Base-by-base conservation (phyloP, 2,888 invertebrate species). In the Muschampia plurimacula region DNA sequence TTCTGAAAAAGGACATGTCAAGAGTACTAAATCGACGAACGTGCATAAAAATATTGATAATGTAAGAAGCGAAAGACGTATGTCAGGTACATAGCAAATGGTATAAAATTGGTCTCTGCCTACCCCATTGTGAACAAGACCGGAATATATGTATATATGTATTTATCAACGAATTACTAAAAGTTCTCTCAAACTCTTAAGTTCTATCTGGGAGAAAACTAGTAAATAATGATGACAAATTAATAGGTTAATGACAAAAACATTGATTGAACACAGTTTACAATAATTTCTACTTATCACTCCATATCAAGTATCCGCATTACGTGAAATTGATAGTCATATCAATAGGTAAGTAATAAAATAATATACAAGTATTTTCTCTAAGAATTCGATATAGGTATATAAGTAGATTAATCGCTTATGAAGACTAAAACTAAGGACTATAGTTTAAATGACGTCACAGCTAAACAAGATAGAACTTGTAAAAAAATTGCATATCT, bases 391-490 rank as follows among this genome's bases (percentile, higher is more conserved):
- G 22, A 59, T 65, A 70, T 46, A 64, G 32, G 5, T 15, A n/a
- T 49, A 69, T 55, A 22, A 70, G 32, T 49, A 68, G 28, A n/a
- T 57, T 67, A 41, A 69, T 46, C 39, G 32, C 65, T 65, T 57
- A 36, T n/a, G 28, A 63, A 64, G 57, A 64, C 55, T 55, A 70
- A 70, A 70, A 64, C 64, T 70, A 57, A 70, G 44, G 57, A 57
- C 64, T 44, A 52, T 70, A 65, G 32, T 65, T 46, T 32, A 63
- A 57, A 70, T 65, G 70, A 59, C 65, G 36, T 64, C 65, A 66
- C 22, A 69, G 70, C 57, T 71, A 66, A 60, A 49, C 12, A n/a
- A 59, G 36, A 22, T 70, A 65, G 59, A 71, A 71, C 41, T 66
- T 59, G 60, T 71, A 66, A 71, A 60, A 71, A 65, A 66, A n/a